Percentiles rank a stretch among this genome's conserved stretches.
Evolutionary conservation across 2,797 vertebrate genomes (phyloP).

Genomic region (Oreochromis grahami): DNA sequence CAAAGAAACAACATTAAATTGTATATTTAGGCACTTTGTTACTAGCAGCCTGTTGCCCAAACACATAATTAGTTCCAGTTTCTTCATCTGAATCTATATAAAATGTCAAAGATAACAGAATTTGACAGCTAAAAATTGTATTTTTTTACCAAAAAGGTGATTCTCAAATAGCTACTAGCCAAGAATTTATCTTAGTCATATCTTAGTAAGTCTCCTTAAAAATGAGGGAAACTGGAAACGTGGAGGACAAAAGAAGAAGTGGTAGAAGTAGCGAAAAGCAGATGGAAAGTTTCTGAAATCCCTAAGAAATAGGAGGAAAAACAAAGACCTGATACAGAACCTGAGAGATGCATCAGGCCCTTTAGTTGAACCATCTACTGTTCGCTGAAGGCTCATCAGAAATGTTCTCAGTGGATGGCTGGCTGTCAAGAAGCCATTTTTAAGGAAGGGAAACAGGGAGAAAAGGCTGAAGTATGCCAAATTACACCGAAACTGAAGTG

Average conservation of each 20-base stretch:
- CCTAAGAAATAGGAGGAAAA: background rate
- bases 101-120: background rate
- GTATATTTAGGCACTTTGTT: background rate
- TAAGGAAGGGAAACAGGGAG: fast-evolving
- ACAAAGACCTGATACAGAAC: background rate
- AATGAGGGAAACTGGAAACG: background rate
- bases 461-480: background rate
- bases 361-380: background rate
- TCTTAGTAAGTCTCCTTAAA: background rate
- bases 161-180: background rate
- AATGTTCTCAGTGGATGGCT: background rate
- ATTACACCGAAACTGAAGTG: background rate
- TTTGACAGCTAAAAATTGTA: background rate
- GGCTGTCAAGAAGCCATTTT: background rate
- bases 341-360: background rate
- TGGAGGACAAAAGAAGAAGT: background rate
- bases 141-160: background rate
- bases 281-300: background rate
- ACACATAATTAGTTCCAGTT: background rate
- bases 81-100: background rate
- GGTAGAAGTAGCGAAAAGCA: background rate
- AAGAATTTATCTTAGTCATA: background rate
- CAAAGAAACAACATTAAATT: background rate
- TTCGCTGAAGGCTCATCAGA: background rate
- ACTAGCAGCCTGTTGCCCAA: background rate